Evolutionary conservation across 2,797 vertebrate genomes (phyloP).

Genomic region (Poeciliopsis infans): DNA sequence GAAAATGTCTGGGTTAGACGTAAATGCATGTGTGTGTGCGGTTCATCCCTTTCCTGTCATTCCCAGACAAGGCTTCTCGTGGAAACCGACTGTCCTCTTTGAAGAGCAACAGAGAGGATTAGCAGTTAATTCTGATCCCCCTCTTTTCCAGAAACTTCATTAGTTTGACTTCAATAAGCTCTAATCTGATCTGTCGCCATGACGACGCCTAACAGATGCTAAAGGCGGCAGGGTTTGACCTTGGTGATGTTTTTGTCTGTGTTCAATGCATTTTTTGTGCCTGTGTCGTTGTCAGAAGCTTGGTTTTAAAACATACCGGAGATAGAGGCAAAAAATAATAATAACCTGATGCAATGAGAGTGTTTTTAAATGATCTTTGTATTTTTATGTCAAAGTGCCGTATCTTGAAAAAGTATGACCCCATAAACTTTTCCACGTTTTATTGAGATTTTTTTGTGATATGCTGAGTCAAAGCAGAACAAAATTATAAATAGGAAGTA

Average conservation of each 20-base stretch:
- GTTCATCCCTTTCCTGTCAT: conserved; percentile 44
- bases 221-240: conserved; percentile 8
- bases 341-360: neutral
- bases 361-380: neutral
- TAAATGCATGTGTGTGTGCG: conserved; percentile 6
- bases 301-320: neutral
- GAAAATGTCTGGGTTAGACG: too few relatives aligned
- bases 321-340: neutral
- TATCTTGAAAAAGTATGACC: neutral
- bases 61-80: conserved; percentile 45
- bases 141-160: conserved; percentile 67
- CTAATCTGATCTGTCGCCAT: conserved; percentile 74
- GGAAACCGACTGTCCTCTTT: conserved; percentile 54
- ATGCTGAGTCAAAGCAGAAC: neutral
- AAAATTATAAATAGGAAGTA: neutral
- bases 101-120: conserved; percentile 56
- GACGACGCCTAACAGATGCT: conserved; percentile 48
- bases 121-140: conserved; percentile 64
- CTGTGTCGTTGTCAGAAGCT: neutral
- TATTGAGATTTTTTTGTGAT: neutral
- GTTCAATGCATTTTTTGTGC: neutral
- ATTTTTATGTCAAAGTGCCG: neutral
- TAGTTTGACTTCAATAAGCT: conserved; percentile 68
- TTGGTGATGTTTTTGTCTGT: conserved; percentile 9
- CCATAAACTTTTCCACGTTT: neutral